Base-by-base conservation (phyloP, 2,113 vertebrate genomes). In the Tonatia bakeri region DNA sequence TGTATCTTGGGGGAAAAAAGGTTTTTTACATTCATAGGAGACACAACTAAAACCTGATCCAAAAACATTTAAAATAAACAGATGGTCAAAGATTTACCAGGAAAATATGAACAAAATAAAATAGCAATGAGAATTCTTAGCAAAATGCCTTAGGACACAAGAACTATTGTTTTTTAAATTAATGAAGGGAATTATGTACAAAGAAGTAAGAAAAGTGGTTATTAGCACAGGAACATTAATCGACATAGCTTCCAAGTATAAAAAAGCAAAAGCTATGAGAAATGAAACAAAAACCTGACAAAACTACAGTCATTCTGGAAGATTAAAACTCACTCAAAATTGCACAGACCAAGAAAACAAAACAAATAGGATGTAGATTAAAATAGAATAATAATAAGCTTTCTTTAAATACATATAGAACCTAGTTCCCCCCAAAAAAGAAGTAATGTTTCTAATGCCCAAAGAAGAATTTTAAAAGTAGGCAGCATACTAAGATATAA, bases 211-310 rank as follows among this genome's bases (percentile, higher is more conserved):
- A 65, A 67, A 75, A 70, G 47, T 65, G 31, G 15, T 54, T 77
- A 43, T 84, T 80, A 56, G 36, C 45, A 73, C 3, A 56, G 76
- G 20, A 79, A 61, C 24, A 85, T 85, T 79, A 91, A 67, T 91
- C 64, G 79, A 70, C 20, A 79, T 22, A 81, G 50, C 52, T 72
- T 80, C 59, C 19, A 52, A 85, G 52, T 47, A 85, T 36, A 50
- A 92, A 70, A 87, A 88, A 72, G 43, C 61, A 92, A 64, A 92
- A 79, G 56, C 36, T 70, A 8, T 77, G 73, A 80, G 26, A 89
- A 88, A 91, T 94, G 82, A 94, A 86, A 95, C 31, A 75, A 96
- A 94, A 94, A 40, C 9, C 17, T 73, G 47, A 85, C 45, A 89
- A 85, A 94, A 92, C 38, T 64, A 77, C n/a, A 65, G 54, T 50